phyloP scores from a whole-genome alignment of 2,113 vertebrate genomes.

The Hipposideros armiger region DNA sequence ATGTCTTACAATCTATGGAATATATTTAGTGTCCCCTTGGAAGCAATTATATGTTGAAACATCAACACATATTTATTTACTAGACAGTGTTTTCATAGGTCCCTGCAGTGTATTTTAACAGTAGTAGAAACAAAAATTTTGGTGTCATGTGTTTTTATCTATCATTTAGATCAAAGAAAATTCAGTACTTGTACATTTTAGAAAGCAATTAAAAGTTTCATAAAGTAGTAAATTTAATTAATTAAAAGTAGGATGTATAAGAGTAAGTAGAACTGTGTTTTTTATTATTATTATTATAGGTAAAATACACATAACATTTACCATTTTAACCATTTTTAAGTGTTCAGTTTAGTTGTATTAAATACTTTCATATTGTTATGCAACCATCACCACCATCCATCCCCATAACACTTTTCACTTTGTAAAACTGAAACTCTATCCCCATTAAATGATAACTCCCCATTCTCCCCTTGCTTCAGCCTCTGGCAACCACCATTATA shows the following conservation, averaged over 20 bases:
- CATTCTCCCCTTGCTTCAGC: background rate
- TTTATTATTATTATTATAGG: background rate
- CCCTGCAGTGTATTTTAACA: conserved; percentile 83
- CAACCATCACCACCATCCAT: background rate
- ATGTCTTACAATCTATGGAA: conserved; percentile 69
- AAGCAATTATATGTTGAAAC: conserved; percentile 88
- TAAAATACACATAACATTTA: background rate
- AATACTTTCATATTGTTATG: background rate
- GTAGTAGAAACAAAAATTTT: conserved; percentile 75
- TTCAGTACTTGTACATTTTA: conserved; percentile 17
- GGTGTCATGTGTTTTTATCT: conserved; percentile 74
- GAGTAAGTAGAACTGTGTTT: background rate
- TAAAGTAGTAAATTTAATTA: background rate
- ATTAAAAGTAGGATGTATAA: background rate
- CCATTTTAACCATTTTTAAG: background rate
- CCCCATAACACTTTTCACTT: background rate
- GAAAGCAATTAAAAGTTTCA: conserved; percentile 4
- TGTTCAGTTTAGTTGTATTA: background rate
- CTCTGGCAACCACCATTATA: background rate
- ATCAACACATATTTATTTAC: conserved; percentile 87
- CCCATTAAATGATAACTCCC: background rate
- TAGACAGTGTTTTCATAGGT: conserved; percentile 80
- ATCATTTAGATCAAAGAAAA: conserved; percentile 80
- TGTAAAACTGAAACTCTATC: background rate
- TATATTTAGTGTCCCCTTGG: conserved; percentile 85